A percentile compares a stretch with the other conserved stretches of the same genome.
Conservation (phyloP, 2,888 invertebrate genomes). For the Himalopsyche anomala region DNA sequence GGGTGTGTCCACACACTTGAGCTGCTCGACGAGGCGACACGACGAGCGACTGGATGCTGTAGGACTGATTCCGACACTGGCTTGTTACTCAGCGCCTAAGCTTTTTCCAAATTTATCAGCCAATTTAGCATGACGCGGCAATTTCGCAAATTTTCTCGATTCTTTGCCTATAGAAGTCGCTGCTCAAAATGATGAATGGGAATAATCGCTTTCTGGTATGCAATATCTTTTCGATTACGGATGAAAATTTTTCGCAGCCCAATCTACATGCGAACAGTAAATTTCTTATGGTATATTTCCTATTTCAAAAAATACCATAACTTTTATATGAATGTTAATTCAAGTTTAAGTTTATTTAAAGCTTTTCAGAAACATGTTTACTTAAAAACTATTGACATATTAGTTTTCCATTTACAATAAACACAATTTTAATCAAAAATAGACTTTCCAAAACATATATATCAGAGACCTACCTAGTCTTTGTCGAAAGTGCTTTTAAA, state of each 20-base stretch:
- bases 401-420: no score
- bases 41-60: conserved; percentile 1
- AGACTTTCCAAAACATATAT: no score
- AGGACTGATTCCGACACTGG: background rate
- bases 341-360: no score
- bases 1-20: conserved; percentile 39
- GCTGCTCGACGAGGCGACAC: conserved; percentile 17
- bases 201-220: conserved; percentile 8
- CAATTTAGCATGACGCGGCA: conserved; percentile 24
- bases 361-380: no score
- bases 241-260: background rate
- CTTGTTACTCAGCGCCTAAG: background rate
- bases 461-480: no score
- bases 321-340: no score
- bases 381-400: no score
- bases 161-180: background rate
- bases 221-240: conserved; percentile 1
- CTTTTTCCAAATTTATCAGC: conserved; percentile 7
- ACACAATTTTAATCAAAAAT: no score
- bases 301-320: no score
- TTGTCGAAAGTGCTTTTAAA: no score
- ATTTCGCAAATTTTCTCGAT: background rate
- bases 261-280: background rate
- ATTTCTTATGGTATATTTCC: no score
- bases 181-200: background rate